phyloP scores from a whole-genome alignment of 92 coral and sea anemone genomes.

The Heteractis magnifica region DNA sequence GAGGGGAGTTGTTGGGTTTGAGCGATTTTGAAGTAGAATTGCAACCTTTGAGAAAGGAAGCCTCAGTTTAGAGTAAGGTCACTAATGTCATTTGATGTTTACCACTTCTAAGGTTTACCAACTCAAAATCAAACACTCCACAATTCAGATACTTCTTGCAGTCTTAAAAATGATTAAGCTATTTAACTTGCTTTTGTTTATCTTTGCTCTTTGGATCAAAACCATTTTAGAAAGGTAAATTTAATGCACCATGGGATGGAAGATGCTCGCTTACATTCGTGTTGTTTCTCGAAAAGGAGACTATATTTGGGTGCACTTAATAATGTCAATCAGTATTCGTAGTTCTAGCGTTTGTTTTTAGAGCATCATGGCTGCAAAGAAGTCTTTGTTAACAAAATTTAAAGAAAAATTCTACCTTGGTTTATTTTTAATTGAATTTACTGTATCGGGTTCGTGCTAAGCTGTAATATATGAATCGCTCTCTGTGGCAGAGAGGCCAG shows the following conservation, averaged over 20 bases:
- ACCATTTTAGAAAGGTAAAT: not conserved
- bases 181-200: slow-evolving; percentile 5
- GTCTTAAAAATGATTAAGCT: not conserved
- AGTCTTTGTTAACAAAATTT: not conserved
- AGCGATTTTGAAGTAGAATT: not conserved
- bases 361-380: not conserved
- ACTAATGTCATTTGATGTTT: slow-evolving; percentile 5
- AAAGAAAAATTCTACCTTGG: not conserved
- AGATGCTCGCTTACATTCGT: slow-evolving; percentile 3
- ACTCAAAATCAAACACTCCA: not conserved
- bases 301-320: not conserved
- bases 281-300: slow-evolving; percentile 20
- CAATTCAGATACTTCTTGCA: not conserved
- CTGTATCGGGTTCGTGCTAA: not conserved
- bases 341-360: not conserved
- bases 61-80: not conserved
- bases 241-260: not conserved
- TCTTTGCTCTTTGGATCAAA: not conserved
- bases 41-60: slow-evolving; percentile 10
- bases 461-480: slow-evolving; percentile 6
- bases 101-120: slow-evolving; percentile 7
- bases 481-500: not conserved
- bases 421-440: not conserved
- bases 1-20: not conserved
- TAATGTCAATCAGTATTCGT: slow-evolving; percentile 11